Percentiles rank a stretch among this genome's conserved stretches.
These are phyloP conservation scores for Ophion slaviceki DNA, from an alignment of 2,888 invertebrate genomes.

Conservation along the genomic window DNA sequence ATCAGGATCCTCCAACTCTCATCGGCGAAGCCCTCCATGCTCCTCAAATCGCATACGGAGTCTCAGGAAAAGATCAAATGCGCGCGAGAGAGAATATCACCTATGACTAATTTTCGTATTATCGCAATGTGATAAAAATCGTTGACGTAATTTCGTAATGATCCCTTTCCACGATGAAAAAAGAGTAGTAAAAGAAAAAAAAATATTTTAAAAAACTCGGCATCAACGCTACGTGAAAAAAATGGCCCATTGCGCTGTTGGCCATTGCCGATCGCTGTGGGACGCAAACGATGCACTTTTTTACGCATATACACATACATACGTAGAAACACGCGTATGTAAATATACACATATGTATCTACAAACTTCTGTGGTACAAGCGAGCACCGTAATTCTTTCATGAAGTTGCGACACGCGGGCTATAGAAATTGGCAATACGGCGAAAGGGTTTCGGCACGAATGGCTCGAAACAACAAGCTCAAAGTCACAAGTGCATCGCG, in stretches of 20 bases:
- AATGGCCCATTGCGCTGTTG: conserved; percentile 54
- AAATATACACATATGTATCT: conserved; percentile 28
- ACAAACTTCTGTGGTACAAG: conserved; percentile 34
- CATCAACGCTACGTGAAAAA: background rate
- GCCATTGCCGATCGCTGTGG: conserved; percentile 69
- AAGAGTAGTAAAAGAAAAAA: background rate
- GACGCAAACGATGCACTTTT: conserved; percentile 69
- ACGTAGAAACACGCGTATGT: background rate
- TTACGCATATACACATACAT: conserved; percentile 60
- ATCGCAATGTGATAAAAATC: conserved; percentile 6
- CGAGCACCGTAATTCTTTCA: conserved; percentile 25
- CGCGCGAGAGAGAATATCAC: background rate
- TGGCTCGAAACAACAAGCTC: background rate
- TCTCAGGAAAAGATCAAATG: conserved; percentile 32
- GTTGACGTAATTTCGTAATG: conserved; percentile 1
- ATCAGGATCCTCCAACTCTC: background rate
- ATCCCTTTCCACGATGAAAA: background rate
- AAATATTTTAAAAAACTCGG: background rate
- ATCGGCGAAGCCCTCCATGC: background rate
- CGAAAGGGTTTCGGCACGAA: background rate
- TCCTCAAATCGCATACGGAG: conserved; percentile 33
- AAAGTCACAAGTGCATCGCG: background rate
- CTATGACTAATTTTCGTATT: background rate
- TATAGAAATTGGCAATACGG: background rate
- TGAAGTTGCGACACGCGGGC: background rate